Base-by-base conservation (phyloP, 2,113 vertebrate species). In the Bagarius yarrelli region DNA sequence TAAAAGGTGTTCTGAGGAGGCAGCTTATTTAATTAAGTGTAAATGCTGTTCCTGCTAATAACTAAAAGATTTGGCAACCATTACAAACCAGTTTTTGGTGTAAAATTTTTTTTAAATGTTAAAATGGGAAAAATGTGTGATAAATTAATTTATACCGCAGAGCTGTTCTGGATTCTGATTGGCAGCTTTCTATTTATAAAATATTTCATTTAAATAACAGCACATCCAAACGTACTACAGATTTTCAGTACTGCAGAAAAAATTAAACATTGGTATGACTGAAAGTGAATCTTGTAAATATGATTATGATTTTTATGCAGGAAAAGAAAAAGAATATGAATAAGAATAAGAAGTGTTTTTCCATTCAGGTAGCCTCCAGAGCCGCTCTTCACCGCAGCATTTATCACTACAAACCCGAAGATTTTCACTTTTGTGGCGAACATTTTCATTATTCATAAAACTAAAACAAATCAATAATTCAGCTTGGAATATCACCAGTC, bases 1-100 rank as follows among this genome's bases (percentile, higher is more conserved):
- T 63, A n/a, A 81, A 74, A n/a, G 47, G 8, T 19, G 18, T 73
- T 47, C 40, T 30, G 53, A 14, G 34, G 56, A 61, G 56, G 25
- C 34, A 13, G 36, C 23, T 78, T 34, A 2, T 27, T 23, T 78
- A 44, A 78, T 76, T 71, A 60, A 59, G 14, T n/a, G 76, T 56
- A 27, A 0, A 73, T 36, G 12, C 14, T 52, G n/a, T 67, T 13
- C 30, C 21, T 50, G n/a, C n/a, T 18, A 59, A 69, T 30, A 60
- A 52, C 14, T 32, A 21, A 5, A 50, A 60, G 60, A 66, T 55
- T 66, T 50, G 44, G n/a, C 44, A 23, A 25, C 34, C 59, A 11
- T 40, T 61, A 50, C 13, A 27, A 16, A 27, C 44, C n/a, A 19
- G 5, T 27, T 71, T 50, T 71, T 25, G 15, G 16, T 71, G 21